Percentiles rank a stretch among this genome's conserved stretches.
Conservation (phyloP, 2,113 vertebrate species). For the Larimichthys crocea region DNA sequence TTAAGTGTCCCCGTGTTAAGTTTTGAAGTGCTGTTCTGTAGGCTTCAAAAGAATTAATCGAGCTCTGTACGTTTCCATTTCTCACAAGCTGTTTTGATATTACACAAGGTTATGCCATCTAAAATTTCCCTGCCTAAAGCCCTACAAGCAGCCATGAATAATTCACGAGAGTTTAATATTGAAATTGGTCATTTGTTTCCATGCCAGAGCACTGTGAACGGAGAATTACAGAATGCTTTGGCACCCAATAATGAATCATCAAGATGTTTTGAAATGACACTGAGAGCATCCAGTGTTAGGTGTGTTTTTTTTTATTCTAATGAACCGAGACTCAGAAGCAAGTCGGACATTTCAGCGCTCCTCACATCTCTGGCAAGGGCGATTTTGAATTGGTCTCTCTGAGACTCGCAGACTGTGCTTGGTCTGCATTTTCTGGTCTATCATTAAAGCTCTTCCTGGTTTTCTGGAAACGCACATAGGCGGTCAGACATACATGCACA, state of each 20-base stretch:
- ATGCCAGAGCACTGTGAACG: conserved; percentile 64
- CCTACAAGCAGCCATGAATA: conserved; percentile 59
- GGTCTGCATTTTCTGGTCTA: conserved; percentile 61
- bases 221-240: conserved; percentile 64
- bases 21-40: conserved; percentile 35
- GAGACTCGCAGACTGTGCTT: conserved; percentile 59
- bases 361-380: conserved; percentile 26
- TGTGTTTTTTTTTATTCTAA: conserved; percentile 41
- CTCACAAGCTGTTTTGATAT: conserved; percentile 65
- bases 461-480: conserved; percentile 27
- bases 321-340: conserved; percentile 42
- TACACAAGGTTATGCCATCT: conserved; percentile 64
- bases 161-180: conserved; percentile 71
- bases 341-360: conserved; percentile 32
- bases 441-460: conserved; percentile 64
- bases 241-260: conserved; percentile 68
- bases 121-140: conserved; percentile 61
- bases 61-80: conserved; percentile 48
- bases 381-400: conserved; percentile 60
- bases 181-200: conserved; percentile 78
- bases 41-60: conserved; percentile 53
- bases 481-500: background rate
- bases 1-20: conserved; percentile 26
- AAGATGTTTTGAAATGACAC: conserved; percentile 65
- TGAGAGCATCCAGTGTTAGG: conserved; percentile 47